phyloP scores from a whole-genome alignment of 1,140 invertebrate species.

The Yoshiicerus persimilis region DNA sequence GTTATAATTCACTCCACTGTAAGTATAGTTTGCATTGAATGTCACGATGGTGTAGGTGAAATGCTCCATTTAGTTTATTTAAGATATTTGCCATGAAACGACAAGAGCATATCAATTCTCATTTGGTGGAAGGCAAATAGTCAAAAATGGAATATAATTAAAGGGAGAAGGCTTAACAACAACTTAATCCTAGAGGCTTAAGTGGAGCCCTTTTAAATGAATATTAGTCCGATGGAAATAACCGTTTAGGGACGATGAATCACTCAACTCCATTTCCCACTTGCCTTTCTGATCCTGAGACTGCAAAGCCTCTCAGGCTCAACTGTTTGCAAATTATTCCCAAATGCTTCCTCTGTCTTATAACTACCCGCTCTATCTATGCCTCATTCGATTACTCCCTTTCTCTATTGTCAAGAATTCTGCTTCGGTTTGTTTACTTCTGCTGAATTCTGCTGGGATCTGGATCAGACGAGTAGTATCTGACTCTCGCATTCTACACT shows the following conservation, averaged over 20 bases:
- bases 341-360: slow-evolving; percentile 30
- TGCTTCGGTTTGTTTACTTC: background rate
- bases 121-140: slow-evolving; percentile 40
- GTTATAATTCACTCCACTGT: background rate
- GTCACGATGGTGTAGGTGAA: background rate
- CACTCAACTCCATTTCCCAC: slow-evolving; percentile 39
- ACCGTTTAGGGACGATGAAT: slow-evolving; percentile 42
- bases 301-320: slow-evolving; percentile 23
- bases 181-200: slow-evolving; percentile 43
- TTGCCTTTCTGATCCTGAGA: slow-evolving; percentile 41
- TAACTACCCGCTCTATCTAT: background rate
- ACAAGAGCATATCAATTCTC: slow-evolving; percentile 25
- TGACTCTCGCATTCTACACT: background rate
- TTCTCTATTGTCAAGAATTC: background rate
- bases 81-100: slow-evolving; percentile 12
- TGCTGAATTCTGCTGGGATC: background rate
- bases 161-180: slow-evolving; percentile 35
- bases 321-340: slow-evolving; percentile 42
- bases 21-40: background rate
- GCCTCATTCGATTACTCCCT: background rate
- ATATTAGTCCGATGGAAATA: slow-evolving; percentile 43
- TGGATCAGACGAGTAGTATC: background rate
- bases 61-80: background rate
- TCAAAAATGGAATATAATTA: slow-evolving; percentile 42
- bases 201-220: slow-evolving; percentile 40